Evolutionary conservation across 2,113 vertebrate genomes (phyloP).

Genomic region (Corythoichthys intestinalis): DNA sequence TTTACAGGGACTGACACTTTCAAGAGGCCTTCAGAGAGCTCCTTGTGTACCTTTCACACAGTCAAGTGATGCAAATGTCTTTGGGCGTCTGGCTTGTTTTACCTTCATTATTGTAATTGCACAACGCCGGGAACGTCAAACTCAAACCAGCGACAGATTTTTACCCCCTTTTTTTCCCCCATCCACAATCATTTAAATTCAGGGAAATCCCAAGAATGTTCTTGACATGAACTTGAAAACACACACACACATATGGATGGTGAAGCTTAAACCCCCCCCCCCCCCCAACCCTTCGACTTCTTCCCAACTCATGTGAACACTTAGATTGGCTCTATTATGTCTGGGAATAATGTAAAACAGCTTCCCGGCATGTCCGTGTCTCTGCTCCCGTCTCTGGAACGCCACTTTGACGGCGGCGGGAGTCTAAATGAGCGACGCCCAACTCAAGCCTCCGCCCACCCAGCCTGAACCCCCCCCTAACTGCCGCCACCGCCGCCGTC

Average conservation of each 20-base stretch:
- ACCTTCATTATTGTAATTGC: constrained; percentile 72
- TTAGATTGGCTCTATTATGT: constrained; percentile 73
- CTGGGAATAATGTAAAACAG: constrained; percentile 76
- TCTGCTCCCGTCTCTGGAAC: constrained; percentile 52
- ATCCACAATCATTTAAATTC: constrained; percentile 61
- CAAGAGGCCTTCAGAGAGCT: background rate
- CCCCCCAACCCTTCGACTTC: constrained; percentile 6
- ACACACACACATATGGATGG: constrained; percentile 46
- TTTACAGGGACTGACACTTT: background rate
- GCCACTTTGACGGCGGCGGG: constrained; percentile 46
- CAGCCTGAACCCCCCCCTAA: constrained; percentile 8
- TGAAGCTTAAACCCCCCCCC: constrained; percentile 21
- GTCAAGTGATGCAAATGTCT: constrained; percentile 59
- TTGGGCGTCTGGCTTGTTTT: constrained; percentile 61
- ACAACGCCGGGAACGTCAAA: constrained; percentile 69
- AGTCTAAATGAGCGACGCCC: constrained; percentile 36
- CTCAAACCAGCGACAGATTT: constrained; percentile 54
- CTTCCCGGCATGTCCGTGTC: constrained; percentile 49
- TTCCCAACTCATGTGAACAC: constrained; percentile 20
- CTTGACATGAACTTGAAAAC: constrained; percentile 58
- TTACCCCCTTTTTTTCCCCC: constrained; percentile 11
- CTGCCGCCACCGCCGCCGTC: constrained; percentile 24
- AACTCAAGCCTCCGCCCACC: background rate
- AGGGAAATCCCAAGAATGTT: constrained; percentile 73
- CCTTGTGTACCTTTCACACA: background rate